These are phyloP conservation scores for Tenualosa ilisha DNA, from an alignment of 2,797 vertebrate genomes.

Conservation along the genomic window DNA sequence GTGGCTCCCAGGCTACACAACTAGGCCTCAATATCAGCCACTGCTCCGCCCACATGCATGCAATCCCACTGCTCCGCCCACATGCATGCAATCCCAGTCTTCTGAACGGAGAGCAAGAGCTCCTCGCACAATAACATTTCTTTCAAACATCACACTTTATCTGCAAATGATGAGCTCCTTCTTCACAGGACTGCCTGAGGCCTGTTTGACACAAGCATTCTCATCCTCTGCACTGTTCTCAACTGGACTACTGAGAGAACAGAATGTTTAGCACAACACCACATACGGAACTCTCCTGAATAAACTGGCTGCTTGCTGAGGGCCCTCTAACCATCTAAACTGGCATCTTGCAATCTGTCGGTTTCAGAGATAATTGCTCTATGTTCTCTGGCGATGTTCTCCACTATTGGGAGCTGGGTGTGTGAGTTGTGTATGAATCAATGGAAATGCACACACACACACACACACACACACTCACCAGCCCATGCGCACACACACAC, in stretches of 20 bases:
- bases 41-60: too few species aligned
- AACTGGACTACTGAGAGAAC: background rate
- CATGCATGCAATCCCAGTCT: background rate
- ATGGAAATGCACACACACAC: background rate
- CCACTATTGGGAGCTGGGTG: background rate
- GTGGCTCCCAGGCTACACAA: too few species aligned
- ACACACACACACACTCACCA: too few species aligned
- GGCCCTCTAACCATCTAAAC: background rate
- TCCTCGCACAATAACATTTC: background rate
- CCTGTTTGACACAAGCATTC: background rate
- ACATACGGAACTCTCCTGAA: background rate
- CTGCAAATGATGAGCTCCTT: background rate
- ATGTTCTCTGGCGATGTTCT: background rate
- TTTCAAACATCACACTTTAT: background rate
- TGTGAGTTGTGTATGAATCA: background rate
- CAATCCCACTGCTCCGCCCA: too few species aligned
- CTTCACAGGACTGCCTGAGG: background rate
- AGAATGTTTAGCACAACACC: background rate
- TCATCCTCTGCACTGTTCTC: background rate
- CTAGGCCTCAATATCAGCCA: too few species aligned
- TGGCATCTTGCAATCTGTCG: background rate
- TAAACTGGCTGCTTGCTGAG: background rate
- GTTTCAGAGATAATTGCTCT: background rate
- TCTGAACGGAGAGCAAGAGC: background rate
- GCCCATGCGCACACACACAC: too few species aligned